These are phyloP conservation scores for Cryptus armator DNA, from an alignment of 2,888 invertebrate genomes.

Conservation along the genomic window DNA sequence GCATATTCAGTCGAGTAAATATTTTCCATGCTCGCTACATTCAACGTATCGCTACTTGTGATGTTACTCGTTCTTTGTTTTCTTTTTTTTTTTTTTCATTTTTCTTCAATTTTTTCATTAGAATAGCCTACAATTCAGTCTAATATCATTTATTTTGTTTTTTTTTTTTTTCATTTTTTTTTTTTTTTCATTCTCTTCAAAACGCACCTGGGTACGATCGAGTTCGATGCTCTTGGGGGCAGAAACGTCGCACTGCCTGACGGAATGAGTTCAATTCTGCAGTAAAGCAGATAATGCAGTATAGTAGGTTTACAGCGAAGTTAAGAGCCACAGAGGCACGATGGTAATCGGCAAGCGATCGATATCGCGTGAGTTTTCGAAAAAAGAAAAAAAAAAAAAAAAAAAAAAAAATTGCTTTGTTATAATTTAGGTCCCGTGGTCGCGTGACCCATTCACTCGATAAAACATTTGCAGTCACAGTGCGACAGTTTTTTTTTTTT, in stretches of 20 bases:
- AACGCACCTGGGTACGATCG: conserved; percentile 6
- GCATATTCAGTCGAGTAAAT: conserved; percentile 52
- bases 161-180: conserved; percentile 4
- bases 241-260: conserved; percentile 30
- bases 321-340: conserved; percentile 7
- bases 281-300: neutral
- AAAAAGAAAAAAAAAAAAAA: neutral
- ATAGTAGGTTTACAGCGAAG: neutral
- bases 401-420: conserved; percentile 12
- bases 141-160: conserved; percentile 48
- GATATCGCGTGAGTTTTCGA: conserved; percentile 19
- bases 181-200: neutral
- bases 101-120: conserved; percentile 38
- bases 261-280: conserved; percentile 16
- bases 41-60: conserved; percentile 38
- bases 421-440: conserved; percentile 37
- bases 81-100: too few relatives aligned
- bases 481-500: conserved; percentile 23
- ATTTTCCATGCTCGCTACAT: conserved; percentile 17
- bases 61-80: conserved; percentile 5
- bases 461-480: conserved; percentile 21
- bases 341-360: conserved; percentile 26
- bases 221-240: conserved; percentile 5
- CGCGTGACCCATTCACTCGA: conserved; percentile 18
- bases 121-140: conserved; percentile 71